Conservation (phyloP, 2,797 vertebrate species). For the Aulostomus chinensis region DNA sequence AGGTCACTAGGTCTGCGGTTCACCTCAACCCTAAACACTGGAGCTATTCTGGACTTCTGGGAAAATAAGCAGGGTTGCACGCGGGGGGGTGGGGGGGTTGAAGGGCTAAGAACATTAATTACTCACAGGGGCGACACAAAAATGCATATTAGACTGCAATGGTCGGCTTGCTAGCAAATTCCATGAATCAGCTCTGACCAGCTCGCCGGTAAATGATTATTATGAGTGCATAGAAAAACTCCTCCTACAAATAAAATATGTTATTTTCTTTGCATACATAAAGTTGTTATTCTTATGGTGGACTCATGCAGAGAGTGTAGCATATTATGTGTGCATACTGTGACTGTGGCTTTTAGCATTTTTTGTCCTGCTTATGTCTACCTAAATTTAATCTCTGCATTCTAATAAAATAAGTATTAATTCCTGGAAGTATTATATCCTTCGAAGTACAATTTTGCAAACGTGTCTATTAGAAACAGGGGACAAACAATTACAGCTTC, state of each 20-base stretch:
- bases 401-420: too few species aligned
- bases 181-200: slow-evolving; percentile 54
- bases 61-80: slow-evolving; percentile 46
- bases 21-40: slow-evolving; percentile 57
- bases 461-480: too few species aligned
- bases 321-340: slow-evolving; percentile 14
- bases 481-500: too few species aligned
- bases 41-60: slow-evolving; percentile 62
- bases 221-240: slow-evolving; percentile 24
- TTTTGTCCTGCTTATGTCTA: too few species aligned
- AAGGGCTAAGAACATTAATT: slow-evolving; percentile 55
- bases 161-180: slow-evolving; percentile 45
- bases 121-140: slow-evolving; percentile 48
- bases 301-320: too few species aligned
- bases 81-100: slow-evolving; percentile 41
- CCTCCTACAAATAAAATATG: slow-evolving; percentile 20
- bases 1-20: slow-evolving; percentile 58
- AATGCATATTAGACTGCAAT: slow-evolving; percentile 63
- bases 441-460: too few species aligned
- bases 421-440: too few species aligned
- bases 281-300: slow-evolving; percentile 31
- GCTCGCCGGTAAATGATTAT: slow-evolving; percentile 47
- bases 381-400: too few species aligned
- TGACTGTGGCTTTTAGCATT: too few species aligned
- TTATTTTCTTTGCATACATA: slow-evolving; percentile 37